phyloP scores from a whole-genome alignment of 2,797 vertebrate species.

The Squalus acanthias region DNA sequence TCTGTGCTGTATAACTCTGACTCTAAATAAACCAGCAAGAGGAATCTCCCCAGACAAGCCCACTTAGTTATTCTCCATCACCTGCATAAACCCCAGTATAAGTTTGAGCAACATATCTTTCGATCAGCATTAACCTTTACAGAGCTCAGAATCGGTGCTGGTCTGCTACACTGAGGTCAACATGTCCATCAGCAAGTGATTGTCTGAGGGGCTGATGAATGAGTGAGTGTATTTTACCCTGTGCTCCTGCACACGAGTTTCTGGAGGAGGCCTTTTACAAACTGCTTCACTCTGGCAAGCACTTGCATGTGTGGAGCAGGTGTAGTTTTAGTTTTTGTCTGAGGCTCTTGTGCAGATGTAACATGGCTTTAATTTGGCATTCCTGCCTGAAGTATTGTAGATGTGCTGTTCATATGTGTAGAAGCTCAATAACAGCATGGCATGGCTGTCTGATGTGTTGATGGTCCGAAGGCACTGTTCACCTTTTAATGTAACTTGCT shows the following conservation, averaged over 20 bases:
- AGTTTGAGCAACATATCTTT: background rate
- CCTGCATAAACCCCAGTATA: background rate
- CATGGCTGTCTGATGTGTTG: background rate
- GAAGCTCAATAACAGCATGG: background rate
- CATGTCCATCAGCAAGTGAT: background rate
- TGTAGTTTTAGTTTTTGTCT: background rate
- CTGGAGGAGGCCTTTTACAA: background rate
- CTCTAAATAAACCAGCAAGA: background rate
- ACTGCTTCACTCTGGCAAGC: background rate
- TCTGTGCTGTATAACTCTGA: too few relatives aligned
- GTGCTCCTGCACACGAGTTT: background rate
- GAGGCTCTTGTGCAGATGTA: background rate
- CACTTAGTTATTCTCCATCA: background rate
- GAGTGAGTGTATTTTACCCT: background rate
- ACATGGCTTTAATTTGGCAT: background rate
- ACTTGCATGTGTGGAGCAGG: background rate
- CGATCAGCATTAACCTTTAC: background rate
- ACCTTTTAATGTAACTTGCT: background rate
- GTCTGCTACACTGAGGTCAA: background rate
- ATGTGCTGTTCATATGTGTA: background rate
- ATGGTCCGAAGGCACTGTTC: background rate
- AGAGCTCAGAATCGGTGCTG: background rate
- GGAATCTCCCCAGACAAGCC: background rate
- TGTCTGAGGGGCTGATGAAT: background rate
- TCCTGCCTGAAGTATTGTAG: background rate